These are phyloP conservation scores for Drymonia ruficornis DNA, from an alignment of 2,888 invertebrate species.

Conservation along the genomic window DNA sequence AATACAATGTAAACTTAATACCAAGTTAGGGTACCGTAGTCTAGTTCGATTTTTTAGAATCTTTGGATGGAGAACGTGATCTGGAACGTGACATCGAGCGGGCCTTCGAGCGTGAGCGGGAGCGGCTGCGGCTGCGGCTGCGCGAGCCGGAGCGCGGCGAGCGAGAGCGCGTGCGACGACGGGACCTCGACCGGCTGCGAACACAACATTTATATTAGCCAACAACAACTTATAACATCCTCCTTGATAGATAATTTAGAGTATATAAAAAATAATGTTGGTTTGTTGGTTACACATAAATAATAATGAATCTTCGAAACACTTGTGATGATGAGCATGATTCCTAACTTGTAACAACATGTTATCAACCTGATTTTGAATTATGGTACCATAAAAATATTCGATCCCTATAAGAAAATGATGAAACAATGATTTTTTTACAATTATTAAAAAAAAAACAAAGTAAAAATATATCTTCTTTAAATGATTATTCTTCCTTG, in stretches of 20 bases:
- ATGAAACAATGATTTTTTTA: no score
- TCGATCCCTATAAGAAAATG: no score
- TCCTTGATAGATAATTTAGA: no score
- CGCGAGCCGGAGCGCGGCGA: conserved; percentile 80
- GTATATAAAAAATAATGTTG: no score
- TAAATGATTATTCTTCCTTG: not conserved
- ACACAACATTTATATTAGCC: conserved; percentile 30
- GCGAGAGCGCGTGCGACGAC: conserved; percentile 86
- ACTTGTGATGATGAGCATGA: no score
- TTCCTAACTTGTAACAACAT: no score
- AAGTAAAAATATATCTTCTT: not conserved
- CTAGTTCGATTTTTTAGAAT: conserved; percentile 79
- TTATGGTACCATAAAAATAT: no score
- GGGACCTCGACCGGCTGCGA: conserved; percentile 86
- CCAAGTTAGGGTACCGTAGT: conserved; percentile 18
- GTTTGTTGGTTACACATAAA: no score
- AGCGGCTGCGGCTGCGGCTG: conserved; percentile 75
- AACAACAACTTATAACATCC: not conserved
- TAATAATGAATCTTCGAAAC: no score
- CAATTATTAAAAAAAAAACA: no score
- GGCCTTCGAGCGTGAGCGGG: conserved; percentile 81
- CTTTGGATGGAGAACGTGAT: conserved; percentile 79
- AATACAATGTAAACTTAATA: conserved; percentile 33
- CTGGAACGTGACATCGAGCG: conserved; percentile 79
- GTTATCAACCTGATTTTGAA: no score